Evolutionary conservation across 2,888 invertebrate species (phyloP).

Genomic region (Anthrax anthrax): DNA sequence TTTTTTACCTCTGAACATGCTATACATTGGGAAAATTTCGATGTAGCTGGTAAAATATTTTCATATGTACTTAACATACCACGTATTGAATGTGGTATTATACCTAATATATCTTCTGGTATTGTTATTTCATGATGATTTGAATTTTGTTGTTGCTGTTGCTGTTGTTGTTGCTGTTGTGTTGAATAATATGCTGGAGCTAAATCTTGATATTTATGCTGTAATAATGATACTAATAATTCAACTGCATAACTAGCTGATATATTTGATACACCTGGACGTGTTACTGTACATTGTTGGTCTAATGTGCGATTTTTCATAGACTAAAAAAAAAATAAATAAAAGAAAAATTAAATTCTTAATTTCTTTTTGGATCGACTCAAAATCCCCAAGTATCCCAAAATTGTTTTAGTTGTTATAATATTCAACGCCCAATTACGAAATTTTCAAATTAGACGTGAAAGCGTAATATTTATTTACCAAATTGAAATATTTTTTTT

Average conservation of each 20-base stretch:
- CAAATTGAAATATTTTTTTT: too few species aligned
- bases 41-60: constrained; percentile 69
- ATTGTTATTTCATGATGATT: constrained; percentile 18
- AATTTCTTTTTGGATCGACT: too few species aligned
- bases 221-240: constrained; percentile 67
- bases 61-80: constrained; percentile 77
- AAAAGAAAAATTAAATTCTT: too few species aligned
- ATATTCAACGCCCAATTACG: too few species aligned
- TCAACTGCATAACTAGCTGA: constrained; percentile 87
- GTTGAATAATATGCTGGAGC: constrained; percentile 49
- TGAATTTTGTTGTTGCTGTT: background rate
- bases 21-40: constrained; percentile 78
- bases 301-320: constrained; percentile 82
- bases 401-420: too few species aligned
- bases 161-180: constrained; percentile 11
- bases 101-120: constrained; percentile 55
- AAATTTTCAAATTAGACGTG: too few species aligned
- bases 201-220: constrained; percentile 56
- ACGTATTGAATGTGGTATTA: constrained; percentile 84
- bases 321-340: constrained; percentile 53
- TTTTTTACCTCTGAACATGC: constrained; percentile 60
- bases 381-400: too few species aligned
- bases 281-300: constrained; percentile 95
- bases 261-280: constrained; percentile 85
- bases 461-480: too few species aligned